phyloP scores from a whole-genome alignment of 2,113 vertebrate species.

The Hyaena hyaena region DNA sequence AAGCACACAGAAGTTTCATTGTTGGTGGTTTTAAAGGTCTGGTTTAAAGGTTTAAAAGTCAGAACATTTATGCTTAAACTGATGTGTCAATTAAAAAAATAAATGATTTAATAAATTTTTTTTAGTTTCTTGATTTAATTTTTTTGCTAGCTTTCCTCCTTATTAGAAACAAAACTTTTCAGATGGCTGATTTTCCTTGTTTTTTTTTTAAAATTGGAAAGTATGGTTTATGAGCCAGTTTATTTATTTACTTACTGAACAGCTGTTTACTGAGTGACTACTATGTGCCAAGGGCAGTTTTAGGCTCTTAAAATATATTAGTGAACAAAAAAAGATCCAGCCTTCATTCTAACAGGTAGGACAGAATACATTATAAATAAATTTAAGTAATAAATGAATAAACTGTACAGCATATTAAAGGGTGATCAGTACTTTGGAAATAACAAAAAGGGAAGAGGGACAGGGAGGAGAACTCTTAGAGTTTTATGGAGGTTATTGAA shows the following conservation, averaged over 20 bases:
- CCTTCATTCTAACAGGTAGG: neutral
- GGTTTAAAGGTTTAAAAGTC: too few relatives aligned
- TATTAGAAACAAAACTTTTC: constrained; percentile 17
- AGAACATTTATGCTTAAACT: neutral
- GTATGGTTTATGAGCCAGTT: neutral
- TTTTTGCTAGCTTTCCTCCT: neutral
- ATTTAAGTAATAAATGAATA: neutral
- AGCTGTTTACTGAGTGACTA: neutral
- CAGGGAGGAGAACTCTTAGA: neutral
- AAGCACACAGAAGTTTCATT: constrained; percentile 35
- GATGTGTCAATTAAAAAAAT: neutral
- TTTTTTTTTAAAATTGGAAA: constrained; percentile 19
- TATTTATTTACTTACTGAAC: neutral
- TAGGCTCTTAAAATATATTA: neutral
- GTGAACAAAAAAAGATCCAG: neutral
- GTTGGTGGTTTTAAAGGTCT: constrained; percentile 13
- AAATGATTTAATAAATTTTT: neutral
- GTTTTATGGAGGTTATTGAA: neutral
- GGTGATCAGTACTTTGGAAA: neutral
- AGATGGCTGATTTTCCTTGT: constrained; percentile 4
- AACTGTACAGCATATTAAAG: neutral
- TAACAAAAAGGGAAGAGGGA: neutral
- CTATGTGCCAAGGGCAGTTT: neutral
- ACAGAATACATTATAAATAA: neutral
- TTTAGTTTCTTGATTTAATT: neutral